Evolutionary conservation across 2,113 vertebrate species (phyloP).

Genomic region (Rhinichthys klamathensis): DNA sequence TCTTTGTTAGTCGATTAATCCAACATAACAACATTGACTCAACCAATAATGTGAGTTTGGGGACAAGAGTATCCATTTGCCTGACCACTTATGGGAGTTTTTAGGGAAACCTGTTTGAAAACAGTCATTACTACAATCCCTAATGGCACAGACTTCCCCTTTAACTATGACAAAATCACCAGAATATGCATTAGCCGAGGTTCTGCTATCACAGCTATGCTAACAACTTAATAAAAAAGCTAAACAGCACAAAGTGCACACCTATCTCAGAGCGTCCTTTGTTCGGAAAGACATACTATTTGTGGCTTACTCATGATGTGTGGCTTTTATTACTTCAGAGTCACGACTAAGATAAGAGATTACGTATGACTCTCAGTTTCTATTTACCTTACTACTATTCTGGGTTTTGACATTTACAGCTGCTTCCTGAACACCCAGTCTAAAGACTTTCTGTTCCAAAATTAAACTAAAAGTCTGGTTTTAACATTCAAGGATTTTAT

Average conservation of each 20-base stretch:
- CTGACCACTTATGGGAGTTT: not conserved
- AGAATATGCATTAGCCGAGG: not conserved
- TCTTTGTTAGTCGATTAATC: not conserved
- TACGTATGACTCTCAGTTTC: not conserved
- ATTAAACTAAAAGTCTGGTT: no score
- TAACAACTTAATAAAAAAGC: not conserved
- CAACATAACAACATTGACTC: not conserved
- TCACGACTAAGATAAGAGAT: not conserved
- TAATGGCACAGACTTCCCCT: not conserved
- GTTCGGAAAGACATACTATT: not conserved
- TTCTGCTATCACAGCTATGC: not conserved
- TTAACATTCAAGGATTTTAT: no score
- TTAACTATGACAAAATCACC: not conserved
- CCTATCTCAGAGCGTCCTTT: not conserved
- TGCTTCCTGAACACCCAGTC: no score
- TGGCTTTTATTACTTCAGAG: not conserved
- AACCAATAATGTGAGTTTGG: not conserved
- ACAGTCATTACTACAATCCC: not conserved
- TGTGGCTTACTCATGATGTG: not conserved
- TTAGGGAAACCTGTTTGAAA: not conserved
- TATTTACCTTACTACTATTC: not conserved
- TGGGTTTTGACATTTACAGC: not conserved
- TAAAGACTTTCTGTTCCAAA: not conserved
- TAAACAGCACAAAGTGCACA: slow-evolving; percentile 15
- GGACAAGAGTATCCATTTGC: not conserved